phyloP scores from a whole-genome alignment of 30 jellyfish, hydroid and myxozoan species.

The Turritopsis rubra region DNA sequence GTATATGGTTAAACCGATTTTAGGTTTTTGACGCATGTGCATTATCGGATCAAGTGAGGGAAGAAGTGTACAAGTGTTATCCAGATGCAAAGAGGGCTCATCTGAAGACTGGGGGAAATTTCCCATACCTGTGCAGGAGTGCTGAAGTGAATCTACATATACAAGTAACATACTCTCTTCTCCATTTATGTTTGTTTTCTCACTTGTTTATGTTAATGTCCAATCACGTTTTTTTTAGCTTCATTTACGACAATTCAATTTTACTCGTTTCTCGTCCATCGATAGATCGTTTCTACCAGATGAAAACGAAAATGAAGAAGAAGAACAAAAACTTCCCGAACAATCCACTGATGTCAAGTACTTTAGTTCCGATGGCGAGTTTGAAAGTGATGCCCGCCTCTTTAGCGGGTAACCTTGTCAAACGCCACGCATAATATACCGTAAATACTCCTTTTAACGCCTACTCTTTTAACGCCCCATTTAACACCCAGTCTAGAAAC shows the following conservation, averaged over 20 bases:
- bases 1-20: background rate
- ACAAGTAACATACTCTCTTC: constrained; percentile 43
- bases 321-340: background rate
- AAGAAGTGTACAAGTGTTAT: constrained; percentile 90
- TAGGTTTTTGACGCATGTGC: constrained; percentile 97
- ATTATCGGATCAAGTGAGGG: constrained; percentile 87
- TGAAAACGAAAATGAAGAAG: constrained; percentile 44
- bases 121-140: constrained; percentile 90
- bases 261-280: constrained; percentile 72
- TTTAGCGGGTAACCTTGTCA: too few species aligned
- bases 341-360: background rate
- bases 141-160: constrained; percentile 91
- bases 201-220: constrained; percentile 19
- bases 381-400: background rate
- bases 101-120: constrained; percentile 91
- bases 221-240: constrained; percentile 27
- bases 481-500: too few species aligned
- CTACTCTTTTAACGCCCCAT: too few species aligned
- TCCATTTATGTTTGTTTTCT: background rate
- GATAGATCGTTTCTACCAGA: constrained; percentile 81
- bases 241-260: constrained; percentile 84
- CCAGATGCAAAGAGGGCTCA: constrained; percentile 94
- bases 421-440: too few species aligned
- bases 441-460: too few species aligned
- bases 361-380: background rate